phyloP scores from a whole-genome alignment of 2,113 vertebrate genomes.

The Eptesicus fuscus region DNA sequence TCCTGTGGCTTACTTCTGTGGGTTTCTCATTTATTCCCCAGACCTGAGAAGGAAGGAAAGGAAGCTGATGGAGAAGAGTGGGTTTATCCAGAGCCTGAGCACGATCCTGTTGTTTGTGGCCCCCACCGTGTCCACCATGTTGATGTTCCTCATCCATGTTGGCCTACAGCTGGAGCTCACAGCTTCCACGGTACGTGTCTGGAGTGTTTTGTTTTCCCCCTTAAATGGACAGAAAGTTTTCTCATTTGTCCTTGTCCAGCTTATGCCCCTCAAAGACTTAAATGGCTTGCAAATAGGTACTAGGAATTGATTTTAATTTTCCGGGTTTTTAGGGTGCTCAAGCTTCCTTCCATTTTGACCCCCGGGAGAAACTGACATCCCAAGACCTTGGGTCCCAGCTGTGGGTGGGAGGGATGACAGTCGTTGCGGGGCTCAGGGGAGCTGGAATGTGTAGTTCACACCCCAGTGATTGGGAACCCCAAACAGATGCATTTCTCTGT shows the following conservation, averaged over 20 bases:
- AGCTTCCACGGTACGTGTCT: background rate
- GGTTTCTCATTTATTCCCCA: background rate
- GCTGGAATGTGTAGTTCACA: background rate
- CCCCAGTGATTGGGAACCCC: background rate
- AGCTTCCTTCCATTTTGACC: background rate
- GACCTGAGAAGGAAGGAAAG: slow-evolving; percentile 47
- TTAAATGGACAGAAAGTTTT: background rate
- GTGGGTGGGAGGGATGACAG: background rate
- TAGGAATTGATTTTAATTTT: background rate
- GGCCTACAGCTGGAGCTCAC: background rate
- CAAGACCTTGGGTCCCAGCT: background rate
- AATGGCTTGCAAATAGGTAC: background rate
- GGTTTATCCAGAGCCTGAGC: slow-evolving; percentile 21
- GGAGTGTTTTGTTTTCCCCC: background rate
- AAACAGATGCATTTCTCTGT: background rate
- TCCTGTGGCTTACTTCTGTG: background rate
- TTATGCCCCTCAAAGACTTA: background rate
- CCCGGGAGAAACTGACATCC: background rate
- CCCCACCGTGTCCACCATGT: accelerated
- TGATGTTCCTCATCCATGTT: background rate
- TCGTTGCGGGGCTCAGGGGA: accelerated
- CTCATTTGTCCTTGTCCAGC: background rate
- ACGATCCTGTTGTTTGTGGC: accelerated
- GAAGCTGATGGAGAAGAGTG: background rate
- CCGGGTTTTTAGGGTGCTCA: background rate